These are phyloP conservation scores for Pogonomyrmex barbatus DNA, from an alignment of 1,140 invertebrate genomes.

Conservation along the genomic window DNA sequence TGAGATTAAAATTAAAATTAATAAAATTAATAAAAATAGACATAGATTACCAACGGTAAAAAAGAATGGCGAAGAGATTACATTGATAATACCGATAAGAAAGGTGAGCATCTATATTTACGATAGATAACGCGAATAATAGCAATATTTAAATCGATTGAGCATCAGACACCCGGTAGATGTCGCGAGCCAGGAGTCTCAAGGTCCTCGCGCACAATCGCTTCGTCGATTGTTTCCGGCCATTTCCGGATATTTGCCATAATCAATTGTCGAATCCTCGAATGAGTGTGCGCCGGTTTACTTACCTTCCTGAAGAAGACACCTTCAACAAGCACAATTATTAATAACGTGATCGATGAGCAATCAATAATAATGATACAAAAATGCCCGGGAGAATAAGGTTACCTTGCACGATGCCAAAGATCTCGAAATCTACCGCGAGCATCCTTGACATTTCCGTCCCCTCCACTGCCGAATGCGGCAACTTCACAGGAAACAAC, in stretches of 20 bases:
- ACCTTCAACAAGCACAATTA: constrained; percentile 80
- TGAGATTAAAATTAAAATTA: too few species aligned
- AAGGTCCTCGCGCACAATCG: neutral
- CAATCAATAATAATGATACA: neutral
- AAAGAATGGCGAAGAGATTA: too few species aligned
- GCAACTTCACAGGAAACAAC: neutral
- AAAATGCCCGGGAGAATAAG: too few species aligned
- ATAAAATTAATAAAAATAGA: too few species aligned
- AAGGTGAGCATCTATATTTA: neutral
- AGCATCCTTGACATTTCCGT: constrained; percentile 79
- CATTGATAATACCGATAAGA: neutral
- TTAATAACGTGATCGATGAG: neutral
- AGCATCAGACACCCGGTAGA: neutral
- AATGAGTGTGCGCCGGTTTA: neutral
- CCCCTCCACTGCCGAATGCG: neutral
- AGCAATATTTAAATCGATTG: neutral
- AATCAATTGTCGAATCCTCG: neutral
- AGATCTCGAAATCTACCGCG: constrained; percentile 88
- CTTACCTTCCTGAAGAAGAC: constrained; percentile 89
- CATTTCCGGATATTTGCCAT: neutral
- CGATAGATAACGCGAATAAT: neutral
- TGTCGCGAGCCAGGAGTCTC: constrained; percentile 21
- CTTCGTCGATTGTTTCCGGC: neutral
- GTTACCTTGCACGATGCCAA: constrained; percentile 88
- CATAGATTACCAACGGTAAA: too few species aligned